A percentile compares a stretch with the other conserved stretches of the same genome.
Evolutionary conservation across 2,888 invertebrate genomes (phyloP).

Genomic region (Orthosia gracilis): DNA sequence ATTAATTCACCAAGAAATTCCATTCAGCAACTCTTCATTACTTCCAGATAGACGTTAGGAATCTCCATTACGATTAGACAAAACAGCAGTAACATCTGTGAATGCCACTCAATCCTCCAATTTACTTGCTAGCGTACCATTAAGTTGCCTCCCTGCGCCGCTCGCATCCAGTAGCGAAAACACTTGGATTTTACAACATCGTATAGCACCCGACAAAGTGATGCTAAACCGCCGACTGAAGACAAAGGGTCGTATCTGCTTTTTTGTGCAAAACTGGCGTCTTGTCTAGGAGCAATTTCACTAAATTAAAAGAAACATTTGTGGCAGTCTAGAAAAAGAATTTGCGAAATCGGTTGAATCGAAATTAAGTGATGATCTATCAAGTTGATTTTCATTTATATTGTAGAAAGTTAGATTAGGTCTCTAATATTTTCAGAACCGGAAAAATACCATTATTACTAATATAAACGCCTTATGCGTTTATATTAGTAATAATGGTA

Average conservation of each 20-base stretch:
- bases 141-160: conserved; percentile 38
- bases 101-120: conserved; percentile 48
- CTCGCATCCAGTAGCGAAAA: conserved; percentile 49
- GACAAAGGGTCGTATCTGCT: background rate
- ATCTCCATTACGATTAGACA: conserved; percentile 17
- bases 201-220: conserved; percentile 66
- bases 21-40: background rate
- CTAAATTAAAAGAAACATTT: no score
- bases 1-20: background rate
- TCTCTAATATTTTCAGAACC: no score
- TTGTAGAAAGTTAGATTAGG: no score
- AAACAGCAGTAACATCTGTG: conserved; percentile 34
- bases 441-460: no score
- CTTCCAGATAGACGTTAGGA: background rate
- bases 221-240: conserved; percentile 5
- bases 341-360: no score
- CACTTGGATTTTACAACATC: conserved; percentile 63
- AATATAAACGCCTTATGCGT: no score
- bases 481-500: no score
- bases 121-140: conserved; percentile 47
- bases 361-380: no score
- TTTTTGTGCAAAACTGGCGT: background rate
- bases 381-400: no score
- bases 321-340: no score
- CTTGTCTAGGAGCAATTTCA: no score